phyloP scores from a whole-genome alignment of 2,797 vertebrate species.

The Kryptolebias ocellatus region DNA sequence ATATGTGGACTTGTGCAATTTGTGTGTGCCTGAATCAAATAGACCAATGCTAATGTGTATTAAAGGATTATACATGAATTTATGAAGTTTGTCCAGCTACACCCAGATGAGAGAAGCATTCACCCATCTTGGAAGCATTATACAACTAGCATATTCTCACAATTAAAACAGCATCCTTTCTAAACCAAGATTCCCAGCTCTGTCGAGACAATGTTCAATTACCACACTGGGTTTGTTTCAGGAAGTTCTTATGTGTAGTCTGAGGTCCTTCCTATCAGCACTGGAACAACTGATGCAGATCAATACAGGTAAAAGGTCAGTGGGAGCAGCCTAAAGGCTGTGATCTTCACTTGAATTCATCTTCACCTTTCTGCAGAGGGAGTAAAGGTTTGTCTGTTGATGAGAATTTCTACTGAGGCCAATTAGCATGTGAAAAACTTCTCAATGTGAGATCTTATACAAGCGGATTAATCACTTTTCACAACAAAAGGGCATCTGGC shows the following conservation, averaged over 20 bases:
- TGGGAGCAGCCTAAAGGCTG: background rate
- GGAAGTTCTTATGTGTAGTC: background rate
- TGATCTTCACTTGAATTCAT: constrained; percentile 2
- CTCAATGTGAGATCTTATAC: constrained; percentile 16
- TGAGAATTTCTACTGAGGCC: constrained; percentile 13
- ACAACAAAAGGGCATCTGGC: constrained; percentile 13
- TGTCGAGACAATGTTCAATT: too few relatives aligned
- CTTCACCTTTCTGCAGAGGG: constrained; percentile 18
- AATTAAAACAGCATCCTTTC: too few relatives aligned
- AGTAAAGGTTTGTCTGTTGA: constrained; percentile 10
- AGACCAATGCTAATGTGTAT: constrained; percentile 11
- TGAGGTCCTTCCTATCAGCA: background rate
- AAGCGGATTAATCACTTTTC: constrained; percentile 6
- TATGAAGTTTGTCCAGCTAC: background rate
- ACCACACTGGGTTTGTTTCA: too few relatives aligned
- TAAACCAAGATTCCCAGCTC: too few relatives aligned
- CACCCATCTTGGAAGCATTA: too few relatives aligned
- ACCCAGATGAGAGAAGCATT: background rate
- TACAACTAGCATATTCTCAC: too few relatives aligned
- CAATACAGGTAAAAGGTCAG: constrained; percentile 19
- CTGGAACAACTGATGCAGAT: background rate
- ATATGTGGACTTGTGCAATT: constrained; percentile 12
- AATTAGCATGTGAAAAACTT: constrained; percentile 37
- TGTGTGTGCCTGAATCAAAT: constrained; percentile 23
- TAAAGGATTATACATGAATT: constrained; percentile 1